Conservation (phyloP, 2,797 vertebrate genomes). For the Triplophysa bombifrons region DNA sequence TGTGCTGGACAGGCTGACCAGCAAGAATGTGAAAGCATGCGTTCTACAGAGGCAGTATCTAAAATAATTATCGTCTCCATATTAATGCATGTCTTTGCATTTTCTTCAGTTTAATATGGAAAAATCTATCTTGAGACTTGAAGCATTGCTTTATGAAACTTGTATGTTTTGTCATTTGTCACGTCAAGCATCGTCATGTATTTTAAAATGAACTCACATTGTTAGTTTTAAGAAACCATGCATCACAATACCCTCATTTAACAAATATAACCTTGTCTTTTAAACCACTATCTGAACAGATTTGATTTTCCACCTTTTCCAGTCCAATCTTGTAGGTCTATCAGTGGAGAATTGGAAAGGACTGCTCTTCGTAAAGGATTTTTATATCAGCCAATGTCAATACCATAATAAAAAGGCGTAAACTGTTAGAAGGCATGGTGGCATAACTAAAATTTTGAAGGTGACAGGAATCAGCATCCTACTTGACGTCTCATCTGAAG, state of each 20-base stretch:
- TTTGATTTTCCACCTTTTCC: not conserved
- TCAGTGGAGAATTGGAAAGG: not conserved
- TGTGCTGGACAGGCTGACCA: constrained; percentile 53
- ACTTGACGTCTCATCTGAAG: not conserved
- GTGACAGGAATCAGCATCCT: not conserved
- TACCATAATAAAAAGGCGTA: too few relatives aligned
- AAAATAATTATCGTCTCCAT: not conserved
- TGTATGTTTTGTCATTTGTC: not conserved
- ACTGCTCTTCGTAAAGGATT: not conserved
- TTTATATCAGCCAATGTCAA: not conserved
- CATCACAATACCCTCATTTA: not conserved
- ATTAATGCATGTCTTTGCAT: not conserved
- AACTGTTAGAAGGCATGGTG: too few relatives aligned
- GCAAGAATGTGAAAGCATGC: not conserved
- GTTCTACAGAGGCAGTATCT: constrained; percentile 6
- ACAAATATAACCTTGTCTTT: not conserved
- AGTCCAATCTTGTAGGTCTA: constrained; percentile 27
- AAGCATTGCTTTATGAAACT: not conserved
- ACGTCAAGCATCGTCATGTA: constrained; percentile 2
- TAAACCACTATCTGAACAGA: not conserved
- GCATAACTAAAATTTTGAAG: too few relatives aligned
- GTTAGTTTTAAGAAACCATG: not conserved
- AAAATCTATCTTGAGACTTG: not conserved
- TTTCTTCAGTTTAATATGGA: constrained; percentile 8
- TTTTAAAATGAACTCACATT: constrained; percentile 29